Conservation (phyloP, 2,888 invertebrate genomes). For the Blera fallax region DNA sequence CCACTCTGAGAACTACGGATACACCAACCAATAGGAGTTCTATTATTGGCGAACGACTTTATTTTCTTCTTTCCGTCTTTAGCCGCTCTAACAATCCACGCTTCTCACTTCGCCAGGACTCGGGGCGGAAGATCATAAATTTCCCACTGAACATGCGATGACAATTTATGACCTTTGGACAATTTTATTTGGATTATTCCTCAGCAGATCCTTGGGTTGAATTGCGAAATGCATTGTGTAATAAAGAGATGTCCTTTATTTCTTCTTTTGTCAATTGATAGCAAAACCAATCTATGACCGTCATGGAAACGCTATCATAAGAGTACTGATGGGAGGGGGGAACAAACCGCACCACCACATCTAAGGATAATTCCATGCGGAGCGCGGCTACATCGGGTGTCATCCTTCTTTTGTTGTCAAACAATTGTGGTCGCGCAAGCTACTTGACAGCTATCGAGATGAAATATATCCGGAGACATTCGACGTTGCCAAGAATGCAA, state of each 20-base stretch:
- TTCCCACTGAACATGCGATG: conserved; percentile 61
- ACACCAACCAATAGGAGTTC: conserved; percentile 46
- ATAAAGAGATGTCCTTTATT: conserved; percentile 38
- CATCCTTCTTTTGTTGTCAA: conserved; percentile 51
- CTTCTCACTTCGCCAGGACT: neutral
- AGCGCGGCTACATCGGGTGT: conserved; percentile 4
- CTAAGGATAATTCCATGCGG: conserved; percentile 45
- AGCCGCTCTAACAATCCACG: conserved; percentile 3
- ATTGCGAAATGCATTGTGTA: conserved; percentile 57
- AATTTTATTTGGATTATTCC: conserved; percentile 58
- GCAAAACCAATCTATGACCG: conserved; percentile 27
- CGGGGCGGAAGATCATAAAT: conserved; percentile 61
- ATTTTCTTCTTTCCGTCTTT: conserved; percentile 10
- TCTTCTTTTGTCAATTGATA: conserved; percentile 28
- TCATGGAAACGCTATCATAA: conserved; percentile 43
- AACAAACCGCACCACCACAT: conserved; percentile 20
- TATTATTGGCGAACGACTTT: conserved; percentile 46
- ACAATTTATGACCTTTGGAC: conserved; percentile 68
- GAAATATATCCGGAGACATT: conserved; percentile 54
- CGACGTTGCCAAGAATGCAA: conserved; percentile 50
- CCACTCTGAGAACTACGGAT: neutral
- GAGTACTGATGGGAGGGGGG: conserved; percentile 55
- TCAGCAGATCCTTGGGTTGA: conserved; percentile 1
- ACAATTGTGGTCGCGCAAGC: conserved; percentile 59
- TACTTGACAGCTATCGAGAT: conserved; percentile 66